Percentiles rank a stretch among this genome's conserved stretches.
These are phyloP conservation scores for Pyrocoelia pectoralis DNA, from an alignment of 2,888 invertebrate genomes.

Conservation along the genomic window DNA sequence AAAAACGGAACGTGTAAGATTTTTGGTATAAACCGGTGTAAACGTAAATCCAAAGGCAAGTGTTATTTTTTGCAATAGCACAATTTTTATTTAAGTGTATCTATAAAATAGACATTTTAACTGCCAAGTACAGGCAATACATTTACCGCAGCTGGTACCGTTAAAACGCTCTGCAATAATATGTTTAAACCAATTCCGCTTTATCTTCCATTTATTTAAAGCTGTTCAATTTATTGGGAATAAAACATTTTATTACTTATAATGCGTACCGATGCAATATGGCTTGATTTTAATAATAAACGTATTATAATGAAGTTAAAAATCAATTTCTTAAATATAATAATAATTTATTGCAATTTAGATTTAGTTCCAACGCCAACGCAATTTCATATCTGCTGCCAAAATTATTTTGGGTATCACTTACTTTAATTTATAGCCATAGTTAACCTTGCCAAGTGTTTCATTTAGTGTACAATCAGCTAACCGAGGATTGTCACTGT, in stretches of 20 bases:
- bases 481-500: no score
- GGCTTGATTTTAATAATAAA: no score
- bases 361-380: no score
- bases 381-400: no score
- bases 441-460: no score
- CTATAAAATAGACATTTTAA: constrained; percentile 31
- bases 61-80: constrained; percentile 14
- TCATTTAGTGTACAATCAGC: no score
- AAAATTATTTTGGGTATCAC: no score
- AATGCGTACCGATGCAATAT: neutral
- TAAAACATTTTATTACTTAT: constrained; percentile 5
- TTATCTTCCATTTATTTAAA: constrained; percentile 32
- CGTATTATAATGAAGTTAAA: no score
- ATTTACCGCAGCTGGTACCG: constrained; percentile 34
- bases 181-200: constrained; percentile 30
- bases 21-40: neutral
- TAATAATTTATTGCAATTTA: no score
- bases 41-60: constrained; percentile 21
- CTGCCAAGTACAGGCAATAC: constrained; percentile 28
- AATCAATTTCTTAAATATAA: no score
- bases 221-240: constrained; percentile 18
- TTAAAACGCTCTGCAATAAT: constrained; percentile 26
- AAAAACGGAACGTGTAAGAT: neutral
- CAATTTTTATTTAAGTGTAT: constrained; percentile 27
- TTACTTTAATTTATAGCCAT: no score